These are phyloP conservation scores for Molorchus minor DNA, from an alignment of 2,888 invertebrate genomes.

Conservation along the genomic window DNA sequence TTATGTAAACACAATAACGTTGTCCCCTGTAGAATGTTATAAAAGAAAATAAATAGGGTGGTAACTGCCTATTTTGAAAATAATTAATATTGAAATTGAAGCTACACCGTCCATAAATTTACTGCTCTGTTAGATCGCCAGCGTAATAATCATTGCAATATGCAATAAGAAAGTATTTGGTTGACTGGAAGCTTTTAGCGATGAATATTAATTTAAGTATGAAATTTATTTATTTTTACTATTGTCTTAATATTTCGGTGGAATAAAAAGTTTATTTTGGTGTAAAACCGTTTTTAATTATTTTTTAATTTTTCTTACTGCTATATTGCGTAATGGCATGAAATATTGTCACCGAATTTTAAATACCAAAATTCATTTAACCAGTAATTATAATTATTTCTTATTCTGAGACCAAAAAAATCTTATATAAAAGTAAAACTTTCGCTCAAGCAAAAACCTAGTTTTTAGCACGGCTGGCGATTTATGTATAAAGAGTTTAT, in stretches of 20 bases:
- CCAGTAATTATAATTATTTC: constrained; percentile 2
- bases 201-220: constrained; percentile 9
- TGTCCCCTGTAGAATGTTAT: not conserved
- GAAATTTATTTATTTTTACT: constrained; percentile 15
- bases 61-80: not conserved
- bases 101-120: not conserved
- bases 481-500: not conserved
- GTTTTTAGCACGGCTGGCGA: not conserved
- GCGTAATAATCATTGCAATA: not conserved
- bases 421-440: constrained; percentile 16
- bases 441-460: constrained; percentile 7
- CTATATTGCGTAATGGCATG: not conserved
- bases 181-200: constrained; percentile 5
- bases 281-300: constrained; percentile 14
- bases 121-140: not conserved
- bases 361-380: not conserved
- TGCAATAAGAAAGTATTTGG: constrained; percentile 7
- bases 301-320: constrained; percentile 14
- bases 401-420: not conserved
- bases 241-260: constrained; percentile 18
- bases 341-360: not conserved
- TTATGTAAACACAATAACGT: constrained; percentile 15
- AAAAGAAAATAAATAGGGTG: constrained; percentile 7
- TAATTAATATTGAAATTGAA: not conserved
- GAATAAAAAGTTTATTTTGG: constrained; percentile 9